These are phyloP conservation scores for Siniperca knerii DNA, from an alignment of 2,113 vertebrate genomes.

Conservation along the genomic window DNA sequence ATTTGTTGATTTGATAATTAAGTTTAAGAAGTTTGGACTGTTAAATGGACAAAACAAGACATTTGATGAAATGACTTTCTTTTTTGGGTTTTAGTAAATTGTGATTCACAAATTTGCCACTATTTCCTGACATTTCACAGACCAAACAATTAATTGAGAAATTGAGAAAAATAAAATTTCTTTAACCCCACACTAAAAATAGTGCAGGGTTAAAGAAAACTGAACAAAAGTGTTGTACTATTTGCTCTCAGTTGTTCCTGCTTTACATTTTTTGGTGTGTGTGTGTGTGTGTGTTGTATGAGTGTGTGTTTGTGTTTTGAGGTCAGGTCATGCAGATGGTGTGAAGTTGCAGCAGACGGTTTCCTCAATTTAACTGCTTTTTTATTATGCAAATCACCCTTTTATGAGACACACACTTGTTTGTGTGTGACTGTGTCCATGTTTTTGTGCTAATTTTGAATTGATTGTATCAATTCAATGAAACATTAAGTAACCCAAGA, in stretches of 20 bases:
- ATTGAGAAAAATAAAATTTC: too few relatives aligned
- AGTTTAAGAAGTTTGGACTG: background rate
- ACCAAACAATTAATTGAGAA: background rate
- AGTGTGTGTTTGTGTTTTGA: slow-evolving; percentile 61
- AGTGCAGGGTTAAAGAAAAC: background rate
- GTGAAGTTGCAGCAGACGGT: slow-evolving; percentile 85
- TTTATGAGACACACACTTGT: slow-evolving; percentile 78
- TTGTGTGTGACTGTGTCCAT: slow-evolving; percentile 46
- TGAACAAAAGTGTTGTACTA: background rate
- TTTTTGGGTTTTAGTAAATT: background rate
- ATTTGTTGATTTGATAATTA: background rate
- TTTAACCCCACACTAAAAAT: background rate
- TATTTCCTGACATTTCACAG: background rate
- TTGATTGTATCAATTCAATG: slow-evolving; percentile 52
- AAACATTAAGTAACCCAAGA: slow-evolving; percentile 57
- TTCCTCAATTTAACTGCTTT: slow-evolving; percentile 85
- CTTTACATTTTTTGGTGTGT: slow-evolving; percentile 59
- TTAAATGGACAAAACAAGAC: background rate
- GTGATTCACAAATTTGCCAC: background rate
- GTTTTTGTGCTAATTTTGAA: slow-evolving; percentile 53
- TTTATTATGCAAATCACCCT: slow-evolving; percentile 84
- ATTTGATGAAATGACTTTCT: background rate
- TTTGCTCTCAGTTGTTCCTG: slow-evolving; percentile 41
- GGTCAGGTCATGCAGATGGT: slow-evolving; percentile 86
- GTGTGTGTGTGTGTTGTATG: slow-evolving; percentile 38